Evolutionary conservation across 2,113 vertebrate species (phyloP).

Genomic region (Myrmecobius fasciatus): DNA sequence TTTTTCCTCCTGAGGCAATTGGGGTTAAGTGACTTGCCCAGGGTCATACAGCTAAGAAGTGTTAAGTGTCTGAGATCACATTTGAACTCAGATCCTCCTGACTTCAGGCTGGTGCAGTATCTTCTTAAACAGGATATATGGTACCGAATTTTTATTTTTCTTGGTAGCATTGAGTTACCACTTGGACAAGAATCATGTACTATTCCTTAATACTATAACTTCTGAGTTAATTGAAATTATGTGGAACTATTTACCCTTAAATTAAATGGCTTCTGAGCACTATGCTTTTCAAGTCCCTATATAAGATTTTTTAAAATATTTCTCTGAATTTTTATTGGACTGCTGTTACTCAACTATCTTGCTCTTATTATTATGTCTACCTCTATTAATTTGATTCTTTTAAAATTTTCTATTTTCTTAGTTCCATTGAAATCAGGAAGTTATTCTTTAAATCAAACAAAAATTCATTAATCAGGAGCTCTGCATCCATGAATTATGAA

Average conservation of each 20-base stretch:
- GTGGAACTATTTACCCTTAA: background rate
- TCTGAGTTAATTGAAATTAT: no score
- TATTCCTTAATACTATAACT: no score
- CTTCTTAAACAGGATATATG: background rate
- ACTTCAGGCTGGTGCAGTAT: no score
- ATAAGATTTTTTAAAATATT: background rate
- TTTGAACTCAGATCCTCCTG: no score
- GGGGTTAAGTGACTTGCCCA: no score
- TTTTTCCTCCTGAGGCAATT: no score
- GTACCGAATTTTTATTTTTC: background rate
- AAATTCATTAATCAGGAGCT: background rate
- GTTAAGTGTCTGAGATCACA: no score
- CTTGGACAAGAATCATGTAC: background rate
- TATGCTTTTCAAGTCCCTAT: background rate
- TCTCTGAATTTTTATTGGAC: background rate
- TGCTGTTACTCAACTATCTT: background rate
- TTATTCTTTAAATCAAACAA: background rate
- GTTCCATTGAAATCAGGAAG: background rate
- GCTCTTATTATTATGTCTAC: background rate
- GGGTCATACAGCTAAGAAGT: no score
- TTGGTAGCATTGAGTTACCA: background rate
- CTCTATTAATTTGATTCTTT: background rate
- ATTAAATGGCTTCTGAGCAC: background rate
- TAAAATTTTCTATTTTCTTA: background rate
- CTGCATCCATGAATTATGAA: background rate